Base-by-base conservation (phyloP, 2,113 vertebrate species). In the Neogobius melanostomus region DNA sequence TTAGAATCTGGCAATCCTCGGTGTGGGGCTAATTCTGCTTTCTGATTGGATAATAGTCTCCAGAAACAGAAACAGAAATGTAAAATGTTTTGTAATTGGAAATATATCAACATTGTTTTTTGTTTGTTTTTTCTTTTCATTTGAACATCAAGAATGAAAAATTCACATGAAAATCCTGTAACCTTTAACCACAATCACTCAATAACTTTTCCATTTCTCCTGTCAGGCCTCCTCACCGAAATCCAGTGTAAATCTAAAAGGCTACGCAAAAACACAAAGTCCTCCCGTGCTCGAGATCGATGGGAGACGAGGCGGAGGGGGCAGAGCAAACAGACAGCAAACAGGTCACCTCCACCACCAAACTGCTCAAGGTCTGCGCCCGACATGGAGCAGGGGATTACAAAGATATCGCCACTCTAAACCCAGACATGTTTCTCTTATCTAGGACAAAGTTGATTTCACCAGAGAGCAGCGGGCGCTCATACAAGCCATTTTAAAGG, bases 241-340 rank as follows among this genome's bases (percentile, higher is more conserved):
- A 98, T 99, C 86, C 98, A 99, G 64, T 98, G 97, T 87, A 98
- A 99, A 82, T 99, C 97, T 48, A 99, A 99, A 91, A 91, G 97
- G 66, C 91, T 98, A 53, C 92, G 96, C 52, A 99, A 98, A 90
- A 95, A 95, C 36, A 92, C 93, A 76, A 95, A 95, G 59, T 88
- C 93, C 63, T 93, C 87, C 80, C 91, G 3, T 94, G 95, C 54
- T 89, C 94, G 75, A 28, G 51, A 53, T 85, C 86, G 0, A 57
- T 66, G 2, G 90, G 36, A 14, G 95, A 97, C 47, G 94, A 97
- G 69, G 85, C 80, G 0, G 95, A 98, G 74, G 92, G 86, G 6
- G 76, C 69, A 0, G 95, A 98, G 79, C 89, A 88, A 51, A 82
- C 91, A 0, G 95, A 98, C 68, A 81, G 74, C 76, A 95, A 98